Conservation (phyloP, 1,140 invertebrate genomes). For the Calliopsis andreniformis region DNA sequence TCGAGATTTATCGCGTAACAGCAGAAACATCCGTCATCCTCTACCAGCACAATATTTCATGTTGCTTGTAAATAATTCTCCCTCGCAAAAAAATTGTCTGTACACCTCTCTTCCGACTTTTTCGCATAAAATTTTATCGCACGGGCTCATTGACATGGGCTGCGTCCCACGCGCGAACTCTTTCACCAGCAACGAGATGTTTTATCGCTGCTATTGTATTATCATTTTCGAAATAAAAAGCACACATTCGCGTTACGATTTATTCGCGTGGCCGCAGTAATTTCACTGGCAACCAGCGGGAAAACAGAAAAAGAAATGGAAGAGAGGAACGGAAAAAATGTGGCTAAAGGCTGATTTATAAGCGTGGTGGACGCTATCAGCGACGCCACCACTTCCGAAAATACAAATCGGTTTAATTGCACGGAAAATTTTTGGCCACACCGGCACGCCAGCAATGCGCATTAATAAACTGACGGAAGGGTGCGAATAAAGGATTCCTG, state of each 20-base stretch:
- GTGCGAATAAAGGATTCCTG: conserved; percentile 51
- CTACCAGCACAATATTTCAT: background rate
- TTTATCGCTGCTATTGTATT: conserved; percentile 24
- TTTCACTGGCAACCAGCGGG: background rate
- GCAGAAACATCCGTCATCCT: background rate
- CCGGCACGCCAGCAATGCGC: conserved; percentile 58
- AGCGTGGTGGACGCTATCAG: conserved; percentile 20
- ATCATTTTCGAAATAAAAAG: conserved; percentile 4
- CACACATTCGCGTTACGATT: conserved; percentile 32
- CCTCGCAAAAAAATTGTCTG: background rate
- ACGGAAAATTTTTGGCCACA: conserved; percentile 65
- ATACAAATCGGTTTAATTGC: conserved; percentile 66
- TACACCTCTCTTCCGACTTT: background rate
- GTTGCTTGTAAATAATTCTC: background rate
- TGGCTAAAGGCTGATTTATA: conserved; percentile 32
- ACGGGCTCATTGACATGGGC: background rate
- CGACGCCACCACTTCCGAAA: conserved; percentile 43
- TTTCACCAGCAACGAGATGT: background rate
- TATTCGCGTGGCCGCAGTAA: conserved; percentile 11
- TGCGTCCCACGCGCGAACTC: background rate
- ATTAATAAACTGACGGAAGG: conserved; percentile 66
- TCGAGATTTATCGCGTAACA: background rate
- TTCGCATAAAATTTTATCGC: background rate
- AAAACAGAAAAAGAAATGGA: background rate
- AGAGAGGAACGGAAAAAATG: too few relatives aligned